phyloP scores from a whole-genome alignment of 2,113 vertebrate genomes.

The Lipophrys pholis region DNA sequence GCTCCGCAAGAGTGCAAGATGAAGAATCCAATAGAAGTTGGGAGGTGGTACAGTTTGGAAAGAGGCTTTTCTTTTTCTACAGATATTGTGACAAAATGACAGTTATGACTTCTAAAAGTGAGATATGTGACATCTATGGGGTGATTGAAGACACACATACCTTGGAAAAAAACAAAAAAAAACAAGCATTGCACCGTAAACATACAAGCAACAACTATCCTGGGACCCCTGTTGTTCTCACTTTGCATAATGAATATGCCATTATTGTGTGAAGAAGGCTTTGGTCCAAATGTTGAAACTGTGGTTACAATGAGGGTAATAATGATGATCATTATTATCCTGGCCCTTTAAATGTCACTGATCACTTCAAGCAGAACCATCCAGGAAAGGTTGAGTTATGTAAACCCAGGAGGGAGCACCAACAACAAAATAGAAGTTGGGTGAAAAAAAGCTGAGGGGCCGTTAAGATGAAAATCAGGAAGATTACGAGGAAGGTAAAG shows the following conservation, averaged over 20 bases:
- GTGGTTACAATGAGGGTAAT: constrained; percentile 6
- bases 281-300: not conserved
- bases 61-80: not conserved
- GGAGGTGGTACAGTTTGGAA: not conserved
- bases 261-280: not conserved
- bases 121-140: not conserved
- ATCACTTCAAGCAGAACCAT: not conserved
- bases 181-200: not conserved
- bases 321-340: not conserved
- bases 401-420: not conserved
- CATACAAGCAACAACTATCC: not conserved
- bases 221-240: not conserved
- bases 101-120: not conserved
- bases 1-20: constrained; percentile 22
- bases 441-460: constrained; percentile 13
- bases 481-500: constrained; percentile 41
- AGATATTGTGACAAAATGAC: constrained; percentile 1
- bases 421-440: constrained; percentile 19
- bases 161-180: not conserved
- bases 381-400: not conserved
- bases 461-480: constrained; percentile 19
- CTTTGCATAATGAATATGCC: not conserved
- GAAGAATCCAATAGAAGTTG: not conserved
- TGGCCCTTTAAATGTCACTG: constrained; percentile 2
- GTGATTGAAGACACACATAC: not conserved